Evolutionary conservation across 2,113 vertebrate species (phyloP).

Genomic region (Varanus salvator): DNA sequence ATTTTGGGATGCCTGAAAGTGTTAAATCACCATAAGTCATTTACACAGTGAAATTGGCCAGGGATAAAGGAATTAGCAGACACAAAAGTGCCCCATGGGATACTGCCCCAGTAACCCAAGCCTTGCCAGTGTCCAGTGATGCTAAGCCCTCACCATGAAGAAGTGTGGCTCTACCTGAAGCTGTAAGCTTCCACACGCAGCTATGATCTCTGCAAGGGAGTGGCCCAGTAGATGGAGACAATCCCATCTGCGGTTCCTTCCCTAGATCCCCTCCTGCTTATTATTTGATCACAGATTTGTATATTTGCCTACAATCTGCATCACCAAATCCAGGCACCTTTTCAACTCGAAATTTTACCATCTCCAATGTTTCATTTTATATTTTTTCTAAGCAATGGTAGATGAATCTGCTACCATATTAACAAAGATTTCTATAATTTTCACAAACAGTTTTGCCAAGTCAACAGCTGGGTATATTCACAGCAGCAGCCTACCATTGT

Average conservation of each 20-base stretch:
- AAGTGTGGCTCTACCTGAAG: too few relatives aligned
- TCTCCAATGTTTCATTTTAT: background rate
- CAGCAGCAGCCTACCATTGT: background rate
- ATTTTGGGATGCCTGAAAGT: too few relatives aligned
- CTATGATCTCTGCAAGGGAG: background rate
- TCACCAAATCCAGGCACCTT: background rate
- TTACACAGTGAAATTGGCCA: too few relatives aligned
- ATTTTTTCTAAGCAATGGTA: background rate
- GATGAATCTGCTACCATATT: background rate
- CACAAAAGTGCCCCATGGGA: too few relatives aligned
- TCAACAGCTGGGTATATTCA: background rate
- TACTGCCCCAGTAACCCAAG: too few relatives aligned
- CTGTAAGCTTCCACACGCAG: background rate
- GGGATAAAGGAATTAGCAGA: too few relatives aligned
- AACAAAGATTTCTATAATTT: background rate
- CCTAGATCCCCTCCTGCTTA: background rate
- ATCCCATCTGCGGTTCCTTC: background rate
- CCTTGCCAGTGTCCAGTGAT: too few relatives aligned
- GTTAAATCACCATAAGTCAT: too few relatives aligned
- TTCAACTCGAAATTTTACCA: background rate
- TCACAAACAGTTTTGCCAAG: background rate
- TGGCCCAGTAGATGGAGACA: too few relatives aligned
- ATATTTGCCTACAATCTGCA: background rate
- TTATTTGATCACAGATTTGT: background rate
- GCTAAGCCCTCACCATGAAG: too few relatives aligned